These are phyloP conservation scores for Latrodectus hesperus DNA, from an alignment of 2,888 invertebrate genomes.

Conservation along the genomic window DNA sequence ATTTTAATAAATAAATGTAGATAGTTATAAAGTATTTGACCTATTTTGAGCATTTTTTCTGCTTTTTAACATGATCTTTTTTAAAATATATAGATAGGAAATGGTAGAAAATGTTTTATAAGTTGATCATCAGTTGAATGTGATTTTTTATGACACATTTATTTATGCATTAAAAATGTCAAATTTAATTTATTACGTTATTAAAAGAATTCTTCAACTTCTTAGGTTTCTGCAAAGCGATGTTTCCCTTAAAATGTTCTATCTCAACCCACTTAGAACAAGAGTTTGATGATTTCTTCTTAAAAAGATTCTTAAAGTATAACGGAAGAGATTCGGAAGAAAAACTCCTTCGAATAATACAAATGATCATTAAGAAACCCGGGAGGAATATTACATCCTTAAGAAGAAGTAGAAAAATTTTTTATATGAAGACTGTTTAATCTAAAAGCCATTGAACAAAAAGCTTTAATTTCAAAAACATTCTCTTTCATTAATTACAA, in stretches of 20 bases:
- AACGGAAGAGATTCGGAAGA: constrained; percentile 14
- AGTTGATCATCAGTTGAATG: background rate
- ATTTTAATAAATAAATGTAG: too few species aligned
- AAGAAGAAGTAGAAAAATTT: too few species aligned
- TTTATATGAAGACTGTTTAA: too few species aligned
- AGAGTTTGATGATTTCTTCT: constrained; percentile 19
- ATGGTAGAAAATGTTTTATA: background rate
- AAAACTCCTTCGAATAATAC: background rate
- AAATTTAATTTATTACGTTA: background rate
- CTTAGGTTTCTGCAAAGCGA: too few species aligned
- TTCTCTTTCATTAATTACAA: too few species aligned
- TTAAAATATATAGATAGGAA: too few species aligned
- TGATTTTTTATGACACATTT: background rate
- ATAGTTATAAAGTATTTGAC: too few species aligned
- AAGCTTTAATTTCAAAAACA: too few species aligned
- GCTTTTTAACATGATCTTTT: background rate
- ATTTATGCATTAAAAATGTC: background rate
- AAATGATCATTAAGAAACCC: too few species aligned
- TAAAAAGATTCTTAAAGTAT: constrained; percentile 14
- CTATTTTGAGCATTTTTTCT: too few species aligned
- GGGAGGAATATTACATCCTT: too few species aligned
- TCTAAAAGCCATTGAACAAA: too few species aligned
- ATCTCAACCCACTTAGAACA: constrained; percentile 13
- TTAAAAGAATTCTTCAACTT: background rate
- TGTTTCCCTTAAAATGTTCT: background rate